Percentiles rank a stretch among this genome's conserved stretches.
Evolutionary conservation across 2,113 vertebrate genomes (phyloP).

Genomic region (Podilymbus podiceps): DNA sequence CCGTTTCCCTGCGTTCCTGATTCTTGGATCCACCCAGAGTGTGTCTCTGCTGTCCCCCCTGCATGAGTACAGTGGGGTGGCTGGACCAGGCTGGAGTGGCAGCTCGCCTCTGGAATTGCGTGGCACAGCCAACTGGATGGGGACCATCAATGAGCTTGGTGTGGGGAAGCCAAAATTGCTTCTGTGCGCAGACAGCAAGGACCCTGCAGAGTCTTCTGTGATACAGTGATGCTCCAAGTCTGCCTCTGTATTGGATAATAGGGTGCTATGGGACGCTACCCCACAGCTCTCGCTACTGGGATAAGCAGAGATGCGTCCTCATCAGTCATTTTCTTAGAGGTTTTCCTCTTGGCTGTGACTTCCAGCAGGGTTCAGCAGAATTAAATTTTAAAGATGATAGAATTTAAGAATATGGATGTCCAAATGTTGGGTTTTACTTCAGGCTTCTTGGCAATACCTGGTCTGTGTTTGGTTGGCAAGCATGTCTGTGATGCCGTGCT

Average conservation of each 20-base stretch:
- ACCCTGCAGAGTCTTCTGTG: background rate
- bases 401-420: conserved; percentile 55
- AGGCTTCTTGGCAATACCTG: conserved; percentile 56
- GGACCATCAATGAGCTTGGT: background rate
- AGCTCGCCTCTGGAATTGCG: background rate
- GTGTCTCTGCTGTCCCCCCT: background rate
- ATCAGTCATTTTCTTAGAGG: background rate
- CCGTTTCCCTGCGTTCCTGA: background rate
- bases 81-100: background rate
- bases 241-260: background rate
- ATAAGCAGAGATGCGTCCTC: background rate
- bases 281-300: background rate
- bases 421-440: conserved; percentile 54
- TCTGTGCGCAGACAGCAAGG: background rate
- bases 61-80: background rate
- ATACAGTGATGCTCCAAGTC: background rate
- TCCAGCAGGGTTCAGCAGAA: background rate
- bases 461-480: conserved; percentile 13
- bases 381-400: background rate
- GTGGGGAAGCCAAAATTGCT: background rate
- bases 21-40: background rate
- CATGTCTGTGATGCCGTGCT: background rate
- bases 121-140: background rate
- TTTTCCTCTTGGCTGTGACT: conserved; percentile 37
- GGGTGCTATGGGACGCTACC: background rate